These are phyloP conservation scores for Anarrhichthys ocellatus DNA, from an alignment of 2,113 vertebrate species.

Conservation along the genomic window DNA sequence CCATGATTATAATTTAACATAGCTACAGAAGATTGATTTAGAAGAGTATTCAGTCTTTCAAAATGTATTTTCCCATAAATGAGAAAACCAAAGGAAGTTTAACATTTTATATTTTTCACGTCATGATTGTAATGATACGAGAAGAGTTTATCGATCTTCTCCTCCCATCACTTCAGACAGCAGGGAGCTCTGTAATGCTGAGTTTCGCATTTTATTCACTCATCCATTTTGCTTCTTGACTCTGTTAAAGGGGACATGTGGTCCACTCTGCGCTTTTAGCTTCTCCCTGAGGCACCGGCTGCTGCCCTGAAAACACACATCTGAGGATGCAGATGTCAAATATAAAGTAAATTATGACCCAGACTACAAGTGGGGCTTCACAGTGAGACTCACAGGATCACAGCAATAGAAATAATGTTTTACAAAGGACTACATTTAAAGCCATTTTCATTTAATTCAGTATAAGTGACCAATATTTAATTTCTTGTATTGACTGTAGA, in stretches of 20 bases:
- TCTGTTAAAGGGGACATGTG: slow-evolving; percentile 66
- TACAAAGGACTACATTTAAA: background rate
- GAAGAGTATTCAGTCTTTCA: background rate
- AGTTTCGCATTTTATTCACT: slow-evolving; percentile 54
- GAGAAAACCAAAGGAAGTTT: background rate
- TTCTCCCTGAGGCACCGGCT: slow-evolving; percentile 52
- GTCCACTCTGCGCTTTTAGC: slow-evolving; percentile 62
- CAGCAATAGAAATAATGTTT: background rate
- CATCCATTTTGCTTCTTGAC: slow-evolving; percentile 43
- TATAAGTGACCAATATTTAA: background rate
- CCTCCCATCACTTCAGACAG: slow-evolving; percentile 42
- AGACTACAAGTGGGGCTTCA: slow-evolving; percentile 17
- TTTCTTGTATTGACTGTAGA: background rate
- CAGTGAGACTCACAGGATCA: background rate
- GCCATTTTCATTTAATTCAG: background rate
- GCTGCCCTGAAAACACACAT: slow-evolving; percentile 68
- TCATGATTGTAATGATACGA: slow-evolving; percentile 3
- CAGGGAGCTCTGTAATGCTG: slow-evolving; percentile 46
- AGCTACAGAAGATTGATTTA: background rate
- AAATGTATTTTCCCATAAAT: background rate
- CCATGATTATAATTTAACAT: background rate
- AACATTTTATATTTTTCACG: background rate
- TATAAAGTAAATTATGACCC: slow-evolving; percentile 43
- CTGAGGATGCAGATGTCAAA: slow-evolving; percentile 74
- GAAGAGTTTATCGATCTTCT: slow-evolving; percentile 44